These are phyloP conservation scores for Ammodramus savannarum DNA, from an alignment of 2,113 vertebrate species.

Conservation along the genomic window DNA sequence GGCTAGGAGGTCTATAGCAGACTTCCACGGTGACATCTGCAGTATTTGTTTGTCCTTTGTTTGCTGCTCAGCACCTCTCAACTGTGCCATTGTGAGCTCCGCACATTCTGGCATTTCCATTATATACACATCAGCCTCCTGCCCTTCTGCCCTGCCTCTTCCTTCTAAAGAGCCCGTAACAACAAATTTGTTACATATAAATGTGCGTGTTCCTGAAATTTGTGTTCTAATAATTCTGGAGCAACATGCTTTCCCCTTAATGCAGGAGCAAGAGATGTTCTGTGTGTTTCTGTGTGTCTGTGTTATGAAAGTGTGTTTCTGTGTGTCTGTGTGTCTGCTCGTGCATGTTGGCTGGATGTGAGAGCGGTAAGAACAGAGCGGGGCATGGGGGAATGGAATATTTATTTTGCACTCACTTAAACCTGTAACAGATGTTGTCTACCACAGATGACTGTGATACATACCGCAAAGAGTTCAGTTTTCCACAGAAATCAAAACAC, in stretches of 20 bases:
- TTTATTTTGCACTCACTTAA: background rate
- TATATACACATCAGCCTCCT: accelerated
- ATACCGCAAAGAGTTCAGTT: background rate
- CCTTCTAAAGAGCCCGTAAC: background rate
- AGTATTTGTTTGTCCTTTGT: background rate
- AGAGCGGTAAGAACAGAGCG: background rate
- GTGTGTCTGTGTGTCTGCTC: background rate
- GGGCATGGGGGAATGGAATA: background rate
- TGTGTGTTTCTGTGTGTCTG: background rate
- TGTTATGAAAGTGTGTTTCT: background rate
- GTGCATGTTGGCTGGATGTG: background rate
- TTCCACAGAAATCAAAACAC: background rate
- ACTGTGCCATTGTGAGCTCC: no score
- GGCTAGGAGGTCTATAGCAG: background rate
- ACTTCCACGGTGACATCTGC: background rate
- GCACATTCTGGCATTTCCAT: background rate
- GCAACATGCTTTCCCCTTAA: background rate
- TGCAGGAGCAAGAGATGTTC: background rate
- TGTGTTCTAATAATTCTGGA: background rate
- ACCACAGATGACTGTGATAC: background rate
- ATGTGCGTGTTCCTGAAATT: background rate
- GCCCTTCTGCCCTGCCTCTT: background rate
- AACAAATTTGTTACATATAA: background rate
- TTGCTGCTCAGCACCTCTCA: background rate
- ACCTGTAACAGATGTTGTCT: background rate